Base-by-base conservation (phyloP, 2,888 invertebrate genomes). In the Drymonia ruficornis region DNA sequence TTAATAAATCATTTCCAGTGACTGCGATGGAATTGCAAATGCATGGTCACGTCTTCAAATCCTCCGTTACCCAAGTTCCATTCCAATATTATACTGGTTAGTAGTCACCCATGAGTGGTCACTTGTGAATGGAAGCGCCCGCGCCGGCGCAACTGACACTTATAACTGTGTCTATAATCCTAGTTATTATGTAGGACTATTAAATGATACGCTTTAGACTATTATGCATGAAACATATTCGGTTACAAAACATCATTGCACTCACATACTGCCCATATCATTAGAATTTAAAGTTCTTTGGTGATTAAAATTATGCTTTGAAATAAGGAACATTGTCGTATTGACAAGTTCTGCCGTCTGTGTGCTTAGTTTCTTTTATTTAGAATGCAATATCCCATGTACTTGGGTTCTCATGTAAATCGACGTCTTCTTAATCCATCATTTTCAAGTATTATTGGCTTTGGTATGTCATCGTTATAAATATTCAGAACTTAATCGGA, bases 81-180 rank as follows among this genome's bases (percentile, higher is more conserved):
- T 40, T 13, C 43, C 43, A 43, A 43, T 13, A 19, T 8, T 19
- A 40, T 40, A 40, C 36, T 36, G n/a, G 36, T 36, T 13, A 38
- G 38, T 18, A 12, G 42, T 42, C 42, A 23, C 46, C 52, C n/a
- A 11, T 48, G 48, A 60, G 52, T 44, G 53, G 19, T 40, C 53
- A 56, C 57, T 65, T 53, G 47, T 56, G 55, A 60, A 60, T 57
- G 56, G 51, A 67, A 40, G 52, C 23, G 6, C 6, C 23, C 23
- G n/a, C 45, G 44, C 55, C 48, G 19, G 53, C 49, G 36, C 49
- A 31, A 34, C 29, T 31, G 23, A 16, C 36, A 49, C 16, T 54
- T 45, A 46, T 67, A 67, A 67, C 70, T 65, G 69, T 65, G 46
- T 12, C 45, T 44, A 54, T 55, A 58, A 60, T 56, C 60, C 55